Percentiles rank a stretch among this genome's conserved stretches.
These are phyloP conservation scores for Neotoxoptera formosana DNA, from an alignment of 1,140 invertebrate species.

Conservation along the genomic window DNA sequence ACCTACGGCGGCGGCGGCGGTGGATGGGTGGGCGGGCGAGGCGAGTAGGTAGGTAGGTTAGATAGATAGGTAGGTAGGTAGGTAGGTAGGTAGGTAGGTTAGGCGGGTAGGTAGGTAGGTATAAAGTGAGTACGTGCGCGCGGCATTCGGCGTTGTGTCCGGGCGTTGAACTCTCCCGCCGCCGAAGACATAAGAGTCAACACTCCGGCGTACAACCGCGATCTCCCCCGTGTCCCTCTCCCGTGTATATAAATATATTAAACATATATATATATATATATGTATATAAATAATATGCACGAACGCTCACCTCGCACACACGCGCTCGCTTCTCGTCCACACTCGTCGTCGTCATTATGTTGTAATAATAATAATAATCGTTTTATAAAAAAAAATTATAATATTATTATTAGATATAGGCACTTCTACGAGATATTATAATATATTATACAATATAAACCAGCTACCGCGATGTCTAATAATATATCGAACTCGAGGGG, in stretches of 20 bases:
- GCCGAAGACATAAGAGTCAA: conserved; percentile 1
- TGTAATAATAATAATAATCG: background rate
- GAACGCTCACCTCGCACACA: background rate
- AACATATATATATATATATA: background rate
- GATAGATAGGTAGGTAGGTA: background rate
- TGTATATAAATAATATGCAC: background rate
- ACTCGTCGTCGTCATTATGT: background rate
- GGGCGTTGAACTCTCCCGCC: conserved; percentile 38
- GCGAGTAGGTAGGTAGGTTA: background rate
- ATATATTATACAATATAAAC: background rate
- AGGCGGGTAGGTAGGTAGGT: background rate
- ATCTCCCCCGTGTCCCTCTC: background rate
- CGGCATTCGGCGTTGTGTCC: background rate
- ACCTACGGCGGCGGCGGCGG: background rate
- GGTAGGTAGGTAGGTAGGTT: background rate
- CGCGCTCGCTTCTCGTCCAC: background rate
- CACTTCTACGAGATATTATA: conserved; percentile 1
- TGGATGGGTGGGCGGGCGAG: background rate
- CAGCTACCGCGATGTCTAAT: background rate
- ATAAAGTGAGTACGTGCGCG: background rate
- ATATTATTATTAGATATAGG: background rate
- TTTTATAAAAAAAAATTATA: background rate
- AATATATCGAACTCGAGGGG: background rate
- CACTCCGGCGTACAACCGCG: conserved; percentile 11
- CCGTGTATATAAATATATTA: background rate